Percentiles rank a stretch among this genome's conserved stretches.
These are phyloP conservation scores for Amblyopsis hoosieri DNA, from an alignment of 2,797 vertebrate species.

Conservation along the genomic window DNA sequence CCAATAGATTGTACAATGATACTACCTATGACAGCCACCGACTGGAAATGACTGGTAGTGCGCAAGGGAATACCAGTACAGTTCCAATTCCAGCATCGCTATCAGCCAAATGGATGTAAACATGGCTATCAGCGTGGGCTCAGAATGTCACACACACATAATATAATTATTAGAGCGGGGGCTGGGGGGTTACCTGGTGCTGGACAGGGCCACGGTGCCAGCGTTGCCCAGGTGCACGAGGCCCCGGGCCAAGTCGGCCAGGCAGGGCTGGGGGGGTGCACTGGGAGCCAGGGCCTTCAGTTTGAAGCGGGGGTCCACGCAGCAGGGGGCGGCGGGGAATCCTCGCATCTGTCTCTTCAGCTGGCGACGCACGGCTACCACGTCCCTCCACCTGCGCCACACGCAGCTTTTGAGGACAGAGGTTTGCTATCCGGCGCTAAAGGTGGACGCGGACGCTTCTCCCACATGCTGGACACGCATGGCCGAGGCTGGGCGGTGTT, in stretches of 20 bases:
- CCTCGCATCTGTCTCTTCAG: constrained; percentile 92
- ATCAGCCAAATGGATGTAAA: too few species aligned
- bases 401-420: too few species aligned
- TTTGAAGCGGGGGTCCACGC: constrained; percentile 78
- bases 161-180: not conserved
- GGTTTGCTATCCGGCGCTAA: too few species aligned
- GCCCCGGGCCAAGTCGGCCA: constrained; percentile 79
- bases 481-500: too few species aligned
- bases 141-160: not conserved
- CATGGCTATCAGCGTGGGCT: too few species aligned
- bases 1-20: too few species aligned
- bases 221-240: constrained; percentile 87
- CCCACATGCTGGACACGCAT: too few species aligned
- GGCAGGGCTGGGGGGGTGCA: constrained; percentile 79
- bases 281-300: constrained; percentile 87
- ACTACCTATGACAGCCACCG: too few species aligned
- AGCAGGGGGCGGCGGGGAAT: constrained; percentile 93
- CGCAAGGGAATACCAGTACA: too few species aligned
- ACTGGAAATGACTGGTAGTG: too few species aligned
- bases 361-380: constrained; percentile 87
- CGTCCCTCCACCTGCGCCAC: constrained; percentile 87
- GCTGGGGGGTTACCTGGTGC: constrained; percentile 79
- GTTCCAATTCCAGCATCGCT: too few species aligned
- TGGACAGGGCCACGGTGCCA: constrained; percentile 86
- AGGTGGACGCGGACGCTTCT: too few species aligned